These are phyloP conservation scores for Tinea pellionella DNA, from an alignment of 2,888 invertebrate genomes.

Conservation along the genomic window DNA sequence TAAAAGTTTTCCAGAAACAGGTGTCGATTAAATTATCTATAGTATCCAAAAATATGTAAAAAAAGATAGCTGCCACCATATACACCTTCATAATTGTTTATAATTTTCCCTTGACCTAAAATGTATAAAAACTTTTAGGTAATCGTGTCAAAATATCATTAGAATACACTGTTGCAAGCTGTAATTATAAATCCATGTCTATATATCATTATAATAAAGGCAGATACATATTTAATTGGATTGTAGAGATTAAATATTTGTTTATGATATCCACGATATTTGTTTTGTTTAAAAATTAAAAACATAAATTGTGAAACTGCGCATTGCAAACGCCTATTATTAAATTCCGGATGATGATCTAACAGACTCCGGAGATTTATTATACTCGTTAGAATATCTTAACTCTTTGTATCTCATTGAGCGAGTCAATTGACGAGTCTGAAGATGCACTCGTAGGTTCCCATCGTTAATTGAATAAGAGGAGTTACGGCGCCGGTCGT, in stretches of 20 bases:
- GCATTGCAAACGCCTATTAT: not conserved
- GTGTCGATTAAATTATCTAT: too few species aligned
- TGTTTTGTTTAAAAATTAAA: not conserved
- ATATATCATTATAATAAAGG: not conserved
- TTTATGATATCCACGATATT: not conserved
- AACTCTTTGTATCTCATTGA: not conserved
- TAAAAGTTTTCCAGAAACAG: too few species aligned
- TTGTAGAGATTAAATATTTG: not conserved
- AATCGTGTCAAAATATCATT: not conserved
- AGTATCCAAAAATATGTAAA: too few species aligned
- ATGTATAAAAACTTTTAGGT: too few species aligned
- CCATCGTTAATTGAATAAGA: slow-evolving; percentile 11
- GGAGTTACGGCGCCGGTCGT: slow-evolving; percentile 9
- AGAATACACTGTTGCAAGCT: not conserved
- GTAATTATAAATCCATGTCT: not conserved
- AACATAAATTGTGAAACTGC: not conserved
- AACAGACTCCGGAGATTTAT: not conserved
- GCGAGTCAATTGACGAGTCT: not conserved
- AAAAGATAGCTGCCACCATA: too few species aligned
- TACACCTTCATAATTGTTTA: too few species aligned
- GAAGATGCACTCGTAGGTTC: not conserved
- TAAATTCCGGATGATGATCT: not conserved
- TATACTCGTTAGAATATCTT: not conserved
- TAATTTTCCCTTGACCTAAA: too few species aligned
- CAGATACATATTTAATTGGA: not conserved